Evolutionary conservation across 30 jellyfish, hydroid and myxozoan species (phyloP).

Genomic region (Mastigias papua): DNA sequence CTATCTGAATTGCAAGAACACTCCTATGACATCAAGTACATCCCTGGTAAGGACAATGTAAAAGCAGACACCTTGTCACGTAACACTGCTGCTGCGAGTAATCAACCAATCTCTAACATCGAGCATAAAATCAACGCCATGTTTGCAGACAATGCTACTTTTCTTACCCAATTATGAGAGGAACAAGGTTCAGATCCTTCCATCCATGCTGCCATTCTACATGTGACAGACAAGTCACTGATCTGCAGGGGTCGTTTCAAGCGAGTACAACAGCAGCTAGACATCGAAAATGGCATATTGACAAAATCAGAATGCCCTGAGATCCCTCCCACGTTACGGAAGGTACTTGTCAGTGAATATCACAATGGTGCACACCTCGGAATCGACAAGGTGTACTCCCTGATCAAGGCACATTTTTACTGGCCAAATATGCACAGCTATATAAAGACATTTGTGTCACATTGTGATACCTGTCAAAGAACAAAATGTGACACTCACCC

Average conservation of each 20-base stretch:
- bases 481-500: too few relatives aligned
- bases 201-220: slow-evolving; percentile 14
- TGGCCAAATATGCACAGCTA: too few relatives aligned
- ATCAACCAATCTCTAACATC: neutral
- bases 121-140: slow-evolving; percentile 25
- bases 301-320: neutral
- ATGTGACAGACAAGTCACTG: neutral
- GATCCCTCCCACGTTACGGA: too few relatives aligned
- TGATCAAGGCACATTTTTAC: too few relatives aligned
- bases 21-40: slow-evolving; percentile 28
- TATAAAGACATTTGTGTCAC: too few relatives aligned
- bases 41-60: slow-evolving; percentile 29
- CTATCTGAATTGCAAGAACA: slow-evolving; percentile 48
- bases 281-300: neutral
- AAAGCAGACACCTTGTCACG: slow-evolving; percentile 55
- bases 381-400: too few relatives aligned
- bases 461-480: too few relatives aligned
- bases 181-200: slow-evolving; percentile 28
- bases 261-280: slow-evolving; percentile 10
- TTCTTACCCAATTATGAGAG: slow-evolving; percentile 1
- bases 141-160: neutral
- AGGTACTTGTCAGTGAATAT: too few relatives aligned
- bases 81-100: neutral
- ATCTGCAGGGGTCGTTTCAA: slow-evolving; percentile 28
- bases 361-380: too few relatives aligned